Percentiles rank a stretch among this genome's conserved stretches.
Conservation (phyloP, 1,140 invertebrate genomes). For the Hycleus cichorii region DNA sequence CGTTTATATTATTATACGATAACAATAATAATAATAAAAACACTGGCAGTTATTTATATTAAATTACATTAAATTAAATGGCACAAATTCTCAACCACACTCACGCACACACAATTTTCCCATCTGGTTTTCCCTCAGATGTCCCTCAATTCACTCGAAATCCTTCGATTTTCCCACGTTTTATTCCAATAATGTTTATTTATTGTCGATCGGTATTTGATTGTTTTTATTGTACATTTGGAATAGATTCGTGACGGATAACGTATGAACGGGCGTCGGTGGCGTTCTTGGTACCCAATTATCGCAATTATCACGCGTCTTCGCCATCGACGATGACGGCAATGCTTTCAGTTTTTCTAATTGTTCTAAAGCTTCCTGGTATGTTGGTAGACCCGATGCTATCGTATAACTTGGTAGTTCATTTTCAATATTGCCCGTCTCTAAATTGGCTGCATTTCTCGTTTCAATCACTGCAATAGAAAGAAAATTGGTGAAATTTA, state of each 20-base stretch:
- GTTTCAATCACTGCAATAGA: slow-evolving; percentile 36
- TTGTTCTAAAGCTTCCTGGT: slow-evolving; percentile 54
- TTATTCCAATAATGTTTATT: too few species aligned
- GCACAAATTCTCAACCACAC: too few species aligned
- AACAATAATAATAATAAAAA: too few species aligned
- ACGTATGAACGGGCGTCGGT: slow-evolving; percentile 24
- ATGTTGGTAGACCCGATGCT: slow-evolving; percentile 53
- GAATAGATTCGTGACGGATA: slow-evolving; percentile 36
- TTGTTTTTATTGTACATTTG: slow-evolving; percentile 26
- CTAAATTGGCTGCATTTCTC: slow-evolving; percentile 27
- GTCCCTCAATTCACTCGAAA: too few species aligned
- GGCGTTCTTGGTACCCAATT: slow-evolving; percentile 24
- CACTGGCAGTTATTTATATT: too few species aligned
- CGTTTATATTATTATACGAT: too few species aligned
- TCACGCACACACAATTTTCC: too few species aligned
- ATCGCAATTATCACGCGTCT: neutral
- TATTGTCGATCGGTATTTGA: too few species aligned
- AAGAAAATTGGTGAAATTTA: neutral
- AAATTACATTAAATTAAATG: too few species aligned
- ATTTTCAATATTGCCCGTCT: slow-evolving; percentile 34
- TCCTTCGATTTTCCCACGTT: too few species aligned
- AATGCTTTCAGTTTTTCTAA: slow-evolving; percentile 36
- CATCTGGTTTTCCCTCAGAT: too few species aligned
- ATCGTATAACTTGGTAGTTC: slow-evolving; percentile 56
- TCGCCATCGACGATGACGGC: slow-evolving; percentile 1